Conservation (phyloP, 2,888 invertebrate species). For the Julus scanicus region DNA sequence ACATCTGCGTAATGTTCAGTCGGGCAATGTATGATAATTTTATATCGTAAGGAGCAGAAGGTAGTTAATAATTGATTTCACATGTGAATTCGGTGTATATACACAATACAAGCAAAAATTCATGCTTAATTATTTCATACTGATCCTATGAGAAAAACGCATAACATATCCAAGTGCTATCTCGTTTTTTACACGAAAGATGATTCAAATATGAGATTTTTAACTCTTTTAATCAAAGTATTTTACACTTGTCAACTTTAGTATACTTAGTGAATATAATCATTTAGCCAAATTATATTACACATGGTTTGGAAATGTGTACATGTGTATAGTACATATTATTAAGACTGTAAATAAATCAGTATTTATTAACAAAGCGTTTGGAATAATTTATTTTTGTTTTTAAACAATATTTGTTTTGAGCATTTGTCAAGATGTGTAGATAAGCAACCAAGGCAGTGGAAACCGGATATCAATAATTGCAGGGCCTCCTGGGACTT, state of each 20-base stretch:
- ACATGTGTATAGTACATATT: slow-evolving; percentile 6
- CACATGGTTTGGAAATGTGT: slow-evolving; percentile 15
- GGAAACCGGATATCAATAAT: no score
- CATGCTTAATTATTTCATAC: not conserved
- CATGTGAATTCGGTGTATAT: not conserved
- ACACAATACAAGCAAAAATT: not conserved
- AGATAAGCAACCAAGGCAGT: no score
- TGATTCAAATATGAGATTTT: slow-evolving; percentile 5
- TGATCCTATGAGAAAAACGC: not conserved
- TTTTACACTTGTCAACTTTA: slow-evolving; percentile 8
- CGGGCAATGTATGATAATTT: not conserved
- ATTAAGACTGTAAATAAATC: slow-evolving; percentile 7
- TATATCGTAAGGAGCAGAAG: not conserved
- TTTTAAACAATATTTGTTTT: no score
- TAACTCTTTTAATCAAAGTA: slow-evolving; percentile 28
- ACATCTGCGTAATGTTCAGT: not conserved
- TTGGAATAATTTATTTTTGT: no score
- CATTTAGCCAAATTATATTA: not conserved
- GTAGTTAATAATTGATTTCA: not conserved
- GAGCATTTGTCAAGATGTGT: no score
- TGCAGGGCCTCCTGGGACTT: no score
- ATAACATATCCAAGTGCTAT: slow-evolving; percentile 15
- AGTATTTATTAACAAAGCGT: slow-evolving; percentile 8
- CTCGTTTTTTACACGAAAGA: not conserved
- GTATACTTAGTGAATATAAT: not conserved